Conservation (phyloP, 2,888 invertebrate genomes). For the Drosophila mayaguana region DNA sequence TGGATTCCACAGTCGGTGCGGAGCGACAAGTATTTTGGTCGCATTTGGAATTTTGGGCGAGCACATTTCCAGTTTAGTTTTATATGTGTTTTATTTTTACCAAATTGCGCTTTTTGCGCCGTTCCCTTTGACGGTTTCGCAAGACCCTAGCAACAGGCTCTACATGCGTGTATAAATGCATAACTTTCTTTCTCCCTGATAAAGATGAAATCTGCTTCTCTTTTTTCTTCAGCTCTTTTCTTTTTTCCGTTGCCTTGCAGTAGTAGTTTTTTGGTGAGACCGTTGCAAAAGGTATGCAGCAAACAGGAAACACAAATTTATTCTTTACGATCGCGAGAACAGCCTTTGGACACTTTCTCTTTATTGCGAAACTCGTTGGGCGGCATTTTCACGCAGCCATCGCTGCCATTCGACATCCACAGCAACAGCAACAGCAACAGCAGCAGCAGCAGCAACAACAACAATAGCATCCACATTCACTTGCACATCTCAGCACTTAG, state of each 20-base stretch:
- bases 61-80: conserved; percentile 16
- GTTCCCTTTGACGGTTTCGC: conserved; percentile 38
- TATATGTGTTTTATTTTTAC: conserved; percentile 2
- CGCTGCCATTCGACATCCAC: conserved; percentile 29
- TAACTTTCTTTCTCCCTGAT: conserved; percentile 30
- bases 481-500: conserved; percentile 43
- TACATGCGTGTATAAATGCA: conserved; percentile 12
- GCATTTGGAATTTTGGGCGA: conserved; percentile 28
- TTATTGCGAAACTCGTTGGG: conserved; percentile 80
- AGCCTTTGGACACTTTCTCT: conserved; percentile 82
- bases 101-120: conserved; percentile 37
- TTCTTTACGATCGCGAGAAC: conserved; percentile 83
- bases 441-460: background rate
- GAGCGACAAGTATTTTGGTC: conserved; percentile 51
- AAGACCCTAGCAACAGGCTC: conserved; percentile 35
- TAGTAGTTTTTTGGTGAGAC: conserved; percentile 33
- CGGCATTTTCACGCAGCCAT: conserved; percentile 76
- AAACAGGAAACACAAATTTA: conserved; percentile 83
- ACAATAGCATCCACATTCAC: conserved; percentile 26
- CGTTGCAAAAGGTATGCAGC: conserved; percentile 45
- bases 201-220: conserved; percentile 53
- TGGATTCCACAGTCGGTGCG: conserved; percentile 24
- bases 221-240: background rate
- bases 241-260: background rate
- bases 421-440: background rate